A percentile compares a stretch with the other conserved stretches of the same genome.
These are phyloP conservation scores for Aythya baeri DNA, from an alignment of 2,113 vertebrate species.

Conservation along the genomic window DNA sequence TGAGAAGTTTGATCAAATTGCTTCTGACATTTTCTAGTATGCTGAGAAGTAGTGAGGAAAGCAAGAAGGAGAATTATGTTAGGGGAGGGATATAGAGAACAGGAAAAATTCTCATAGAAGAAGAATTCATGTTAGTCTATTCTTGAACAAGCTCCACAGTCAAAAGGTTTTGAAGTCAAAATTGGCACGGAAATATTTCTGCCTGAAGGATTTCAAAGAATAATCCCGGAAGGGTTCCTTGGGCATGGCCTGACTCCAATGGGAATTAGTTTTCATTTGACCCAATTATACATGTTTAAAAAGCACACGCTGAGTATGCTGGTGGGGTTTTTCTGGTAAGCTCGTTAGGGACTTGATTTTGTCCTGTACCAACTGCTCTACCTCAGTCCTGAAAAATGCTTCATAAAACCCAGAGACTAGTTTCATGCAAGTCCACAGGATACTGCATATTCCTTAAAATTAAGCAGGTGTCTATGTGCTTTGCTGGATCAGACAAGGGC, in stretches of 20 bases:
- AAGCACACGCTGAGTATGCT: constrained; percentile 44
- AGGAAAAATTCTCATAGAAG: constrained; percentile 24
- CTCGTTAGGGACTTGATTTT: constrained; percentile 53
- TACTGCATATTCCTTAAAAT: not conserved
- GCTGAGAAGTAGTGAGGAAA: not conserved
- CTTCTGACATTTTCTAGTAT: constrained; percentile 33
- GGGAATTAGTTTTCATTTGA: constrained; percentile 70
- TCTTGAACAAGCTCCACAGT: constrained; percentile 30
- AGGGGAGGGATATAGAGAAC: not conserved
- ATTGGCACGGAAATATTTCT: constrained; percentile 55
- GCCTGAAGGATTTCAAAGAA: constrained; percentile 64
- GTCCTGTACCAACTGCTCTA: not conserved
- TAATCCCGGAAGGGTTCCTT: constrained; percentile 58
- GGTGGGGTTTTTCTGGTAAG: constrained; percentile 58
- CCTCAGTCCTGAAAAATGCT: constrained; percentile 41
- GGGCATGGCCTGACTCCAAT: constrained; percentile 48
- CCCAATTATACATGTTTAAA: constrained; percentile 62
- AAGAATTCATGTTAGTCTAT: constrained; percentile 23
- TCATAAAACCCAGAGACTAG: not conserved
- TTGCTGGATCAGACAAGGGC: not conserved
- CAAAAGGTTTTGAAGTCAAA: constrained; percentile 53
- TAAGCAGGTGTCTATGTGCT: not conserved
- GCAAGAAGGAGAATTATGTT: not conserved
- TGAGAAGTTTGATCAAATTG: constrained; percentile 39
- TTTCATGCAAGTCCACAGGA: not conserved